phyloP scores from a whole-genome alignment of 2,888 invertebrate genomes.

The Diplolepis rosae region DNA sequence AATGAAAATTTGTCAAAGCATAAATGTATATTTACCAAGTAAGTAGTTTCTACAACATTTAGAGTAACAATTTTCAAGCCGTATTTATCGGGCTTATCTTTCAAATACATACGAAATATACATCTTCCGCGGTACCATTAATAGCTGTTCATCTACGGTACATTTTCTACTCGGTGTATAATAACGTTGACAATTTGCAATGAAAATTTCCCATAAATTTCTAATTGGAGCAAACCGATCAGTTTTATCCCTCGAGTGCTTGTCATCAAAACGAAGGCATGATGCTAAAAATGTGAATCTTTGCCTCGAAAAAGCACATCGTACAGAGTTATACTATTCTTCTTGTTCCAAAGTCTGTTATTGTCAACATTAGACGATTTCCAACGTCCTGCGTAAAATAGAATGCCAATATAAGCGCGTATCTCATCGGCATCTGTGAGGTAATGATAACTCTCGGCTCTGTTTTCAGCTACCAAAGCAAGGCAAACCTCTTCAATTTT shows the following conservation, averaged over 20 bases:
- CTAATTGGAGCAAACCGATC: not conserved
- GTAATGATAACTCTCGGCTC: conserved; percentile 14
- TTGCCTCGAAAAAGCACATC: not conserved
- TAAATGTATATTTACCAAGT: too few relatives aligned
- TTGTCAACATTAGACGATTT: conserved; percentile 20
- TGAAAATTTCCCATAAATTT: too few relatives aligned
- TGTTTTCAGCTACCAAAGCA: not conserved
- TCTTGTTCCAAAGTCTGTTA: conserved; percentile 19
- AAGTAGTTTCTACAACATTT: too few relatives aligned
- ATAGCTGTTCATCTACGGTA: too few relatives aligned
- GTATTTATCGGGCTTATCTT: too few relatives aligned
- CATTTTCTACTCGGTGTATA: too few relatives aligned
- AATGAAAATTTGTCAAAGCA: too few relatives aligned
- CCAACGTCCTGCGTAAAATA: conserved; percentile 31
- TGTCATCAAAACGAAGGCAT: conserved; percentile 18
- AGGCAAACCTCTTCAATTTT: too few relatives aligned
- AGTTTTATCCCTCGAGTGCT: not conserved
- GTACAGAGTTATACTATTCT: conserved; percentile 21
- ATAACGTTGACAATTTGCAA: too few relatives aligned
- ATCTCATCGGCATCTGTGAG: conserved; percentile 46
- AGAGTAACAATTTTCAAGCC: too few relatives aligned
- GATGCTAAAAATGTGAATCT: conserved; percentile 25
- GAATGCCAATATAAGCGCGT: conserved; percentile 49
- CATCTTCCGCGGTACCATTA: too few relatives aligned
- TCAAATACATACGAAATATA: too few relatives aligned